phyloP scores from a whole-genome alignment of 2,113 vertebrate species.

The Sinosuthora webbiana region DNA sequence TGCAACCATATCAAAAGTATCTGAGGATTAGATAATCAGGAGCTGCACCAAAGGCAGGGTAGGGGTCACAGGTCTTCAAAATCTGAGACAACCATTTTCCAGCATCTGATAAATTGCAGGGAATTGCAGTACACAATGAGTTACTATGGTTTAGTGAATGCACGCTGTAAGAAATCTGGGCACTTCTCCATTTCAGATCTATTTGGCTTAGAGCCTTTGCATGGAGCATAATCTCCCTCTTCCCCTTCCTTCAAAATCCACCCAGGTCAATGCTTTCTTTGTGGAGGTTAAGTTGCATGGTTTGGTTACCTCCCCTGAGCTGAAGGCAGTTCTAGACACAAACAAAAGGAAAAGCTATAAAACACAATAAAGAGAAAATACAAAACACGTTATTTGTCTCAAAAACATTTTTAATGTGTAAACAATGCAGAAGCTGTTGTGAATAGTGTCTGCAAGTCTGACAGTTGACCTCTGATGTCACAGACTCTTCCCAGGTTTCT shows the following conservation, averaged over 20 bases:
- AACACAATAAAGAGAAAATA: neutral
- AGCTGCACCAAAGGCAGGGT: neutral
- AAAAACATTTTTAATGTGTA: conserved; percentile 2
- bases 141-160: conserved; percentile 30
- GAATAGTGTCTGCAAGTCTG: neutral
- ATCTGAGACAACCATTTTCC: neutral
- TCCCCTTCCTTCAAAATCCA: conserved; percentile 8
- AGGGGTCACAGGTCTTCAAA: neutral
- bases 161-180: conserved; percentile 36
- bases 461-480: neutral
- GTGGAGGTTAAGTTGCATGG: neutral
- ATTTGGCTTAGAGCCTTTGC: conserved; percentile 28
- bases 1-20: neutral
- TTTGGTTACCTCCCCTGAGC: conserved; percentile 34
- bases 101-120: neutral
- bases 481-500: neutral
- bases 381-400: neutral
- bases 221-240: neutral
- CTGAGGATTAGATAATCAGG: neutral
- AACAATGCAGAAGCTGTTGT: neutral
- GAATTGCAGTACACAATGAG: conserved; percentile 16
- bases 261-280: conserved; percentile 36
- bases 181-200: conserved; percentile 45
- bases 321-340: neutral
- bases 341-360: conserved; percentile 24